Evolutionary conservation across 2,113 vertebrate genomes (phyloP), one percentile per base, ranked within the genome.

Genomic region (Apteryx mantelli): DNA sequence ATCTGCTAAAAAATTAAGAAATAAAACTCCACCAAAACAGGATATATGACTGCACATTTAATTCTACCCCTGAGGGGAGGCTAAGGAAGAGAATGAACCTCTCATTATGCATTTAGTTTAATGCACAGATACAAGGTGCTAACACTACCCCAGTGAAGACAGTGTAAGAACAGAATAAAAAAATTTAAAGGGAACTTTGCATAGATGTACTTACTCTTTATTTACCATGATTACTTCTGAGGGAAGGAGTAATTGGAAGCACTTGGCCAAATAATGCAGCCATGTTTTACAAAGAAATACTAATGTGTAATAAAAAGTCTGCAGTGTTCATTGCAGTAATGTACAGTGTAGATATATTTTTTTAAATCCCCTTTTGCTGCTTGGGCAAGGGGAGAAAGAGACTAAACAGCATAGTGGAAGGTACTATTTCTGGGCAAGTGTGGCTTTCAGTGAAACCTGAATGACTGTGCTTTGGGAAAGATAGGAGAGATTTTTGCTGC

Each of bases 1-100:
- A 80, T 86, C 34, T 82, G 69, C 40, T 63, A 82, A 95, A 94
- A 95, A 94, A 95, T 93, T 91, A 95, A 89, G 86, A 95, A 88
- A 97, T 82, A 89, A 69, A 95, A 58, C 86, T 77, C 34, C 63
- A 91, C 84, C 91, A 80, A 93, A 97, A 91, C 83, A 91, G n/a
- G 18, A 63, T 50, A 28, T 66, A 50, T 63, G 92, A 85, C 38
- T 74, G 70, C 36, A 87, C n/a, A 18, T 52, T 91, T 80, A 93
- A 95, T 85, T 95, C 75, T 89, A 5, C 58, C 80, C 65, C 52
- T 74, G 55, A 91, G 91, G 65, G 91, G 53, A 92, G 88, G 61
- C 52, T 91, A 78, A 82, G 69, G 64, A 94, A 75, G 36, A 70
- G 73, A 96, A 94, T 13, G 34, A 96, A 66, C 63, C 48, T 44